Conservation (phyloP, 2,888 invertebrate species). For the Drosophila sordidapex region DNA sequence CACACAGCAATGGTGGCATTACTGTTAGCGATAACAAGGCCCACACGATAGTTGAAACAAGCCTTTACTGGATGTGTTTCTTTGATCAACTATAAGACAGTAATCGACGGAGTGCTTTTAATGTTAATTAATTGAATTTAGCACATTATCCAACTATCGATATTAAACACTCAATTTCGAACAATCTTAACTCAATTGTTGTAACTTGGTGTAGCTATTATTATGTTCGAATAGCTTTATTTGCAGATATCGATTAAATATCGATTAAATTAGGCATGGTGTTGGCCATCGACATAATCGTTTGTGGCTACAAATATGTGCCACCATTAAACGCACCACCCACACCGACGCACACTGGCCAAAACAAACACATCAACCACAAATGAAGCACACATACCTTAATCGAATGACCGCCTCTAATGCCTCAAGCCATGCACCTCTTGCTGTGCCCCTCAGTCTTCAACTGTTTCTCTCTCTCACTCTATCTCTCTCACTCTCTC, state of each 20-base stretch:
- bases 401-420: constrained; percentile 30
- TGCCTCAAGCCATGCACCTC: constrained; percentile 44
- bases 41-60: not conserved
- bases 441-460: constrained; percentile 2
- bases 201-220: not conserved
- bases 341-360: not conserved
- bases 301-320: constrained; percentile 5
- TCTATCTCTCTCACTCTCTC: not conserved
- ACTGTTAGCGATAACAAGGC: not conserved
- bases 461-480: not conserved
- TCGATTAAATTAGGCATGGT: not conserved
- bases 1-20: not conserved
- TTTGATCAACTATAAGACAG: not conserved
- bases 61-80: not conserved
- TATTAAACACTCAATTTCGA: not conserved
- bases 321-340: not conserved
- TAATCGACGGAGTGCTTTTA: not conserved
- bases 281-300: constrained; percentile 2
- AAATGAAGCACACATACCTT: constrained; percentile 1
- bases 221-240: not conserved
- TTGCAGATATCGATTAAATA: constrained; percentile 2
- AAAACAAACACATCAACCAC: constrained; percentile 1
- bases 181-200: not conserved
- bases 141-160: not conserved
- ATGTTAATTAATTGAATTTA: not conserved